A percentile compares a stretch with the other conserved stretches of the same genome.
Evolutionary conservation across 2,888 invertebrate species (phyloP).

Genomic region (Nomada lathburiana): DNA sequence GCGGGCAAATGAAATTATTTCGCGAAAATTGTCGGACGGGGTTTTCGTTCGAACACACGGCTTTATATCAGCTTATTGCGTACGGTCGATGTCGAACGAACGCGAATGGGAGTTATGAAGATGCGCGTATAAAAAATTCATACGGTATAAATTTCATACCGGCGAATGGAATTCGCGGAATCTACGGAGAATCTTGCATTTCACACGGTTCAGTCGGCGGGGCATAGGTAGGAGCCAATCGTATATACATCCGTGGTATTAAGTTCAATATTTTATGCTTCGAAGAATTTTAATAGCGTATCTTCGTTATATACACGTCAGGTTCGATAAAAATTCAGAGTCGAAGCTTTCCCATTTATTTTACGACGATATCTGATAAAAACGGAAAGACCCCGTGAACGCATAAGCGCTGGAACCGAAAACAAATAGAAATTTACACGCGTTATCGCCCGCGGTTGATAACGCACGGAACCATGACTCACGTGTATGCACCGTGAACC

Average conservation of each 20-base stretch:
- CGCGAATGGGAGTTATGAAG: neutral
- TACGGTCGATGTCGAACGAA: neutral
- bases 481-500: slow-evolving; percentile 27
- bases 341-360: too few relatives aligned
- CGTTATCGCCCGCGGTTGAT: slow-evolving; percentile 38
- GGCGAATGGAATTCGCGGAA: neutral
- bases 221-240: neutral
- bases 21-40: neutral
- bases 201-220: neutral
- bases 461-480: slow-evolving; percentile 38
- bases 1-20: neutral
- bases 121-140: slow-evolving; percentile 19
- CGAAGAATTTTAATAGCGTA: neutral
- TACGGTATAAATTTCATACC: neutral
- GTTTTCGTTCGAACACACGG: neutral
- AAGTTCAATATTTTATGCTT: neutral
- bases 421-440: slow-evolving; percentile 27
- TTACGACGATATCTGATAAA: neutral
- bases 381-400: neutral
- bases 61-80: neutral
- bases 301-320: neutral
- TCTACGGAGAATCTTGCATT: neutral
- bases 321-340: neutral
- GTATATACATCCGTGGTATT: neutral
- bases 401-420: slow-evolving; percentile 4